These are phyloP conservation scores for Camponotus vicinus DNA, from an alignment of 1,140 invertebrate genomes.

Conservation along the genomic window DNA sequence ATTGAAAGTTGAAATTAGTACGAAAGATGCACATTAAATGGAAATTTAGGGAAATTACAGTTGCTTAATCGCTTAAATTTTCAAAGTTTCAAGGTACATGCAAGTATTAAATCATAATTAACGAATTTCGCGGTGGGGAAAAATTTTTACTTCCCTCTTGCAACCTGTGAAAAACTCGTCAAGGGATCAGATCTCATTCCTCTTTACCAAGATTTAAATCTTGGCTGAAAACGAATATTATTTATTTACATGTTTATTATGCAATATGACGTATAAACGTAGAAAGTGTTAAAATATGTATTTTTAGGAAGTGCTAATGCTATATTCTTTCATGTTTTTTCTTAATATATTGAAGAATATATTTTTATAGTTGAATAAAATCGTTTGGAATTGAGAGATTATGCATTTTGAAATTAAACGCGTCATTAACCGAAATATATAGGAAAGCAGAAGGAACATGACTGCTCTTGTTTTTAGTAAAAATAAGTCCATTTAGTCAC, in stretches of 20 bases:
- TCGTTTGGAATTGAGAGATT: background rate
- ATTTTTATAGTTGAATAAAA: background rate
- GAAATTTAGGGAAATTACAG: slow-evolving; percentile 70
- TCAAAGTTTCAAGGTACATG: slow-evolving; percentile 25
- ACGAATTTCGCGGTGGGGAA: slow-evolving; percentile 28
- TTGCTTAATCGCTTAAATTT: slow-evolving; percentile 63
- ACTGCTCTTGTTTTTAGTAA: background rate
- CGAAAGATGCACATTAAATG: slow-evolving; percentile 67
- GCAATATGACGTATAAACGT: background rate
- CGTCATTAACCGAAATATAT: background rate
- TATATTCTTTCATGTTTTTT: background rate
- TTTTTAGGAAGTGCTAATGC: background rate
- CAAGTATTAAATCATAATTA: slow-evolving; percentile 54
- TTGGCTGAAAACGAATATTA: background rate
- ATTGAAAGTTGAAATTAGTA: slow-evolving; percentile 68
- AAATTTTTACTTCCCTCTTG: slow-evolving; percentile 29
- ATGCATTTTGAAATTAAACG: background rate
- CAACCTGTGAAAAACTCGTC: background rate
- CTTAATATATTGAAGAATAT: background rate
- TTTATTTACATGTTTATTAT: background rate
- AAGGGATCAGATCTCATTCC: background rate
- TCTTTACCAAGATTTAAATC: background rate
- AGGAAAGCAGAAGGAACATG: no score
- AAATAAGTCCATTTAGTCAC: slow-evolving; percentile 16
- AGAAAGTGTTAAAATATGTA: background rate